Evolutionary conservation across 2,113 vertebrate genomes (phyloP), one percentile per base, ranked within the genome.

Genomic region (Mustela nigripes): DNA sequence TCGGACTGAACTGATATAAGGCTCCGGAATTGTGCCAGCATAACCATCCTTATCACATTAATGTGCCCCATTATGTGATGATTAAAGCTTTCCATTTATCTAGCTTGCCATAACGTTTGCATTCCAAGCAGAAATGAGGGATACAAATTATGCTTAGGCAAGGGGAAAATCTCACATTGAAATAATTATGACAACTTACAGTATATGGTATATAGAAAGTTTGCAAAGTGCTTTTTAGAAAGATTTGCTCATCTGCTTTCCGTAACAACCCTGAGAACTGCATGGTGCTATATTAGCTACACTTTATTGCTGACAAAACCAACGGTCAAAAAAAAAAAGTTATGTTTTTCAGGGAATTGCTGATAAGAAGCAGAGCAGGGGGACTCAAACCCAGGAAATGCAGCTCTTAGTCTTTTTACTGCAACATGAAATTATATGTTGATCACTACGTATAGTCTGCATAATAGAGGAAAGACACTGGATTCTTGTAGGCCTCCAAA

Each of bases 61-160:
- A 90, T 71, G 62, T 81, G 48, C 62, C 22, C 79, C 83, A 87
- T 96, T 94, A 90, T 79, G 39, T 90, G 94, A 80, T 94, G 92
- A 97, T 97, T 92, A 96, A 96, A 88, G 33, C 67, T 96, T 84
- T 74, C 79, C 79, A 81, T 95, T 95, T 89, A 91, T 97, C 73
- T 97, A 48, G 45, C 71, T 95, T 94, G 76, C 96, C 63, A 65
- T 83, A 95, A 76, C 0, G 2, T 93, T 97, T 98, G 76, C 73
- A 86, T 97, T 89, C 87, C 67, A 89, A 89, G 79, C 67, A 96
- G 83, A 97, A 95, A 96, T 80, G 86, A 96, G 28, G 78, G 31
- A 50, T 80, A 79, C 85, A 93, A 86, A 90, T 90, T 96, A 89
- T 94, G 90, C 92, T 94, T 94, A 97, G 95, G 82, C 58, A 86